Conservation (phyloP, 2,888 invertebrate species). For the Augiades crinisus region DNA sequence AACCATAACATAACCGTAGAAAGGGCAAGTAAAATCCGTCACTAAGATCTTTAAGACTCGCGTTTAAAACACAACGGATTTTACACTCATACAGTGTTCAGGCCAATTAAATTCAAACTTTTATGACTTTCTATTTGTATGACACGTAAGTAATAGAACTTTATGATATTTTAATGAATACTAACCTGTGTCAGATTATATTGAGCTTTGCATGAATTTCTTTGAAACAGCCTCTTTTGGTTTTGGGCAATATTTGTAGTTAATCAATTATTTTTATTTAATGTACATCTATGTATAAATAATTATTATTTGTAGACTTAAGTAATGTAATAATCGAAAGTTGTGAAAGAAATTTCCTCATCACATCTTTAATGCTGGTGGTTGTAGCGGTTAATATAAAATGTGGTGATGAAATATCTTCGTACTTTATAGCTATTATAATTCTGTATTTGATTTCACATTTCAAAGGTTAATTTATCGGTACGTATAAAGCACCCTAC, state of each 20-base stretch:
- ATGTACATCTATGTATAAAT: neutral
- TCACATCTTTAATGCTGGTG: neutral
- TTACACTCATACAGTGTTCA: no score
- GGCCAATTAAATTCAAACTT: neutral
- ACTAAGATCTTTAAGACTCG: no score
- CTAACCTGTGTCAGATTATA: slow-evolving; percentile 32
- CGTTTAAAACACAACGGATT: no score
- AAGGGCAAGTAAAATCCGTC: no score
- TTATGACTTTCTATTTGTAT: neutral
- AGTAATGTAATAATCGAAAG: neutral
- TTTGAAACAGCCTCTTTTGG: slow-evolving; percentile 82
- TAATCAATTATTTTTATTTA: slow-evolving; percentile 6
- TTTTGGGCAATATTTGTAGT: slow-evolving; percentile 39
- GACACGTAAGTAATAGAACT: neutral
- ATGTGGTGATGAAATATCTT: slow-evolving; percentile 8
- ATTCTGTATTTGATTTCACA: neutral
- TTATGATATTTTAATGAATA: neutral
- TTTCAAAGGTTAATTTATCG: neutral
- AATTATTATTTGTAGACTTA: neutral
- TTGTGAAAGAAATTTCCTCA: slow-evolving; percentile 9
- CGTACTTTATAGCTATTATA: neutral
- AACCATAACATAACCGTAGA: no score
- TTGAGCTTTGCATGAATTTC: slow-evolving; percentile 65
- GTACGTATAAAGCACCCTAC: neutral
- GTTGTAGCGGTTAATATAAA: neutral